Evolutionary conservation across 2,113 vertebrate species (phyloP), one percentile per base, ranked within the genome.

Genomic region (Chlorodrepanis virens): DNA sequence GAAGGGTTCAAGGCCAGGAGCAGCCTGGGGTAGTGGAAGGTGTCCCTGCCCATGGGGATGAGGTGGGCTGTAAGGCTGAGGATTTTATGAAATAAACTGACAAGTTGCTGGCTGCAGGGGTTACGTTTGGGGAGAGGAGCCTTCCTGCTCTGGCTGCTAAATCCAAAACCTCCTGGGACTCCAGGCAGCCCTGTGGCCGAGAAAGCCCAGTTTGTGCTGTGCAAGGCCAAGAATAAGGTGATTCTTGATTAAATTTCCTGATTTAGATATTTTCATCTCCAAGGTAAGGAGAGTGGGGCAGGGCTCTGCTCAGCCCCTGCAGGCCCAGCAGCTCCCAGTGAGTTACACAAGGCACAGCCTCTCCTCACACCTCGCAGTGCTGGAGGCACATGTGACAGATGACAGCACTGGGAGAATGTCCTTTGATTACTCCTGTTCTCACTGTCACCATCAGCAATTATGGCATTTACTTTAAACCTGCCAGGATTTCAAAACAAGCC

Each of bases 121-220:
- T 17, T 69, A 47, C 50, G 10, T 57, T 54, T 45, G n/a, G 44
- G 4, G 3, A 35, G 52, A 80, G 54, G 27, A 12, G 25, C 19
- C 35, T 31, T 52, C 52, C 52, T 53, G 77, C 60, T 56, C 44
- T 5, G 9, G 21, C 65, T 76, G 47, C 50, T 49, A 2, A 52
- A 52, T 4, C 4, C 0, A 0, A 52, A 56, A 37, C 18, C 21
- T 45, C 2, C 8, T 0, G 0, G 40, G 47, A 11, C 13, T 22
- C 4, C 3, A 10, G 64, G 63, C 54, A 70, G 74, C 49, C 33
- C 27, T 1, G 5, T 11, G 59, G 42, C 33, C 11, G 35, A 44
- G 49, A 42, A 25, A 83, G 11, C 13, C 44, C 61, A 27, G 37
- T 4, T 0, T 31, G 52, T 23, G 65, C 40, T 45, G 6, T n/a